Percentiles rank a stretch among this genome's conserved stretches.
These are phyloP conservation scores for Drosophila littoralis DNA, from an alignment of 1,140 invertebrate genomes.

Conservation along the genomic window DNA sequence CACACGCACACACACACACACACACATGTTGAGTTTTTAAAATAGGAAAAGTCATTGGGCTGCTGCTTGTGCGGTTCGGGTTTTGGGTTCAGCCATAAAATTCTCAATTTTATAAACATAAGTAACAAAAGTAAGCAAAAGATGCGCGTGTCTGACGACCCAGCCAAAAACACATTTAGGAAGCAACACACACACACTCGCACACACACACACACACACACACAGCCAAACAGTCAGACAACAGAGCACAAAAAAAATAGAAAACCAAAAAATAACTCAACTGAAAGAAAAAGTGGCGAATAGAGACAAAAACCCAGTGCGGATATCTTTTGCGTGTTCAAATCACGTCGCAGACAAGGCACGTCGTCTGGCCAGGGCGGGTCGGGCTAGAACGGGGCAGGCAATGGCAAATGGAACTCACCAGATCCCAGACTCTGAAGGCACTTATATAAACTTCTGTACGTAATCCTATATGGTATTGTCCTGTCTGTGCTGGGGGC, in stretches of 20 bases:
- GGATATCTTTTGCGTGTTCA: slow-evolving; percentile 69
- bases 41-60: slow-evolving; percentile 52
- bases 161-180: slow-evolving; percentile 58
- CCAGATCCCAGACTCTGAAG: slow-evolving; percentile 32
- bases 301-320: slow-evolving; percentile 30
- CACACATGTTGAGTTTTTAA: slow-evolving; percentile 14
- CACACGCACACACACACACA: slow-evolving; percentile 19
- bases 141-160: slow-evolving; percentile 54
- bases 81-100: slow-evolving; percentile 65
- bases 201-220: slow-evolving; percentile 50
- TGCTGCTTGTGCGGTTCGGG: slow-evolving; percentile 13
- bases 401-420: background rate
- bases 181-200: slow-evolving; percentile 42
- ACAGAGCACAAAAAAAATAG: slow-evolving; percentile 31
- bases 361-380: slow-evolving; percentile 39
- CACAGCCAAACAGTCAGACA: slow-evolving; percentile 51
- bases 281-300: slow-evolving; percentile 55
- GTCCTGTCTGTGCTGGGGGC: slow-evolving; percentile 38
- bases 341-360: slow-evolving; percentile 72
- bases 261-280: slow-evolving; percentile 34
- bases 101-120: slow-evolving; percentile 70
- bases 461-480: background rate
- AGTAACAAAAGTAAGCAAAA: slow-evolving; percentile 61
- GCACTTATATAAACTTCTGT: slow-evolving; percentile 30
- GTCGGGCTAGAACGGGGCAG: background rate